phyloP scores from a whole-genome alignment of 2,113 vertebrate species.

The Verasper variegatus region DNA sequence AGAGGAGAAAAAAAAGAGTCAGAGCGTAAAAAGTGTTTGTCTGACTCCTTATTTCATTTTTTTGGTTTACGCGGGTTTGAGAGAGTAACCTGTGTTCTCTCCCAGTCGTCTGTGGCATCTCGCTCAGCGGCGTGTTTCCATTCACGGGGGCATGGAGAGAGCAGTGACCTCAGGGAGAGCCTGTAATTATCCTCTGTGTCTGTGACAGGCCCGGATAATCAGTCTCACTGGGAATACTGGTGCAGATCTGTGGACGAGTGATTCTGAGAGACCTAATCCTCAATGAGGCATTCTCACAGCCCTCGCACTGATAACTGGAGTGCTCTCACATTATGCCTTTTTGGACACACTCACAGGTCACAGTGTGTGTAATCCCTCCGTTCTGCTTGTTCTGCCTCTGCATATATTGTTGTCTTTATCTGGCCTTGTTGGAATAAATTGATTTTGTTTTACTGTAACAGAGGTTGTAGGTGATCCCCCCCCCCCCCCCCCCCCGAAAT shows the following conservation, averaged over 20 bases:
- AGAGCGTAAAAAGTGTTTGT: slow-evolving; percentile 3
- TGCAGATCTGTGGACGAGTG: slow-evolving; percentile 73
- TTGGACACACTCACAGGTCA: slow-evolving; percentile 53
- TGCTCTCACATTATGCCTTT: slow-evolving; percentile 60
- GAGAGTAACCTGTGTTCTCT: slow-evolving; percentile 60
- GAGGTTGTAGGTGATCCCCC: not conserved
- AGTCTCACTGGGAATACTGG: slow-evolving; percentile 83
- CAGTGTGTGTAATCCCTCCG: slow-evolving; percentile 37
- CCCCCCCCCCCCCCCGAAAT: not conserved
- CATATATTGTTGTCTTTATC: slow-evolving; percentile 9
- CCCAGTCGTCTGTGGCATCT: slow-evolving; percentile 56
- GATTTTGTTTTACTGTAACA: not conserved
- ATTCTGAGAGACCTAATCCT: slow-evolving; percentile 75
- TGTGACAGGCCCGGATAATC: slow-evolving; percentile 81
- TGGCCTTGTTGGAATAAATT: not conserved
- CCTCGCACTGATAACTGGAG: slow-evolving; percentile 59
- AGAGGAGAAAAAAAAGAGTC: not conserved
- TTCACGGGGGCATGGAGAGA: slow-evolving; percentile 62
- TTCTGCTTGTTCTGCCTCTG: slow-evolving; percentile 5
- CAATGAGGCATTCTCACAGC: slow-evolving; percentile 68
- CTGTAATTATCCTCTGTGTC: slow-evolving; percentile 80
- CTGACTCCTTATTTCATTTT: slow-evolving; percentile 1
- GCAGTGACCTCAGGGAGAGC: slow-evolving; percentile 80
- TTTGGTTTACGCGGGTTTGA: slow-evolving; percentile 35
- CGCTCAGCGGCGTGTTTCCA: slow-evolving; percentile 67